phyloP scores from a whole-genome alignment of 2,797 vertebrate genomes.

The Garrulus glandarius region DNA sequence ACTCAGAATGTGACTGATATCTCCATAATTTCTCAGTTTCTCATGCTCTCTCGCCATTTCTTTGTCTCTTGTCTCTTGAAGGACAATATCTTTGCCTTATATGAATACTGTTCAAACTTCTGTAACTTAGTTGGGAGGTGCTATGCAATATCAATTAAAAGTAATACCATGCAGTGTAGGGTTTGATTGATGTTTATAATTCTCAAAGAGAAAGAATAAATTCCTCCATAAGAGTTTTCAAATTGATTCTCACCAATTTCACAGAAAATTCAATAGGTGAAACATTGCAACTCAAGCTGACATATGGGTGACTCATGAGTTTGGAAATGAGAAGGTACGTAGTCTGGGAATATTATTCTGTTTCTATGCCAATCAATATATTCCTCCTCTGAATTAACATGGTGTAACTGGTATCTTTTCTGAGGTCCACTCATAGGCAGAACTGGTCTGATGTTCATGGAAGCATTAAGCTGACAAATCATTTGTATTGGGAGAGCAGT shows the following conservation, averaged over 20 bases:
- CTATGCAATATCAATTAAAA: not conserved
- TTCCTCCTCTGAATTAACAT: not conserved
- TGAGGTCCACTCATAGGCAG: not conserved
- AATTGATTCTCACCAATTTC: not conserved
- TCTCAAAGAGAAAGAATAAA: not conserved
- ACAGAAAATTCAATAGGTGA: constrained; percentile 12
- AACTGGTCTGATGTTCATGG: not conserved
- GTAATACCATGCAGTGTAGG: not conserved
- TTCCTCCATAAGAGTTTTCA: not conserved
- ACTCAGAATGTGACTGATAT: not conserved
- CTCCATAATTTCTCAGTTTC: not conserved
- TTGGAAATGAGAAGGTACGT: not conserved
- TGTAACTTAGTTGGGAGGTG: not conserved
- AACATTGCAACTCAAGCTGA: not conserved
- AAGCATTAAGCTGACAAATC: not conserved
- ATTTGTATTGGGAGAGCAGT: not conserved
- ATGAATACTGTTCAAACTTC: not conserved
- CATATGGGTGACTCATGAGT: not conserved
- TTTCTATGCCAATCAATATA: not conserved
- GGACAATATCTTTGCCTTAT: not conserved
- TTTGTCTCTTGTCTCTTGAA: not conserved
- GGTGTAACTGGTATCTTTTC: not conserved
- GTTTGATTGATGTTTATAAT: not conserved
- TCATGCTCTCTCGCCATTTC: not conserved
- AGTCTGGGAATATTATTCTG: not conserved